phyloP scores from a whole-genome alignment of 2,113 vertebrate species.

The Pipra filicauda region DNA sequence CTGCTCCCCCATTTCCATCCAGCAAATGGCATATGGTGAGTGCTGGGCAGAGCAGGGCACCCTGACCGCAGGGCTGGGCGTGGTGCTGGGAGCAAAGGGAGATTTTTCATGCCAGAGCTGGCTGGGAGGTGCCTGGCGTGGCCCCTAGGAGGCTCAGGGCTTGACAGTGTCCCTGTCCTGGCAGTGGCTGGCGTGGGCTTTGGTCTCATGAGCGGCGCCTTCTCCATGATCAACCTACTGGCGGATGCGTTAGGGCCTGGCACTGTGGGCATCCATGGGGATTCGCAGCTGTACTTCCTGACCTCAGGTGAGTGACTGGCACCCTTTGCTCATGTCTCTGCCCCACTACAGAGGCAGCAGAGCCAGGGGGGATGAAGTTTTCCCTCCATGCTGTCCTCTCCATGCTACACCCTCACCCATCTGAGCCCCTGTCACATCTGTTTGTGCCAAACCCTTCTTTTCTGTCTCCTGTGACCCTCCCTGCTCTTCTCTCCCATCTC shows the following conservation, averaged over 20 bases:
- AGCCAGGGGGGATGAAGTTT: accelerated
- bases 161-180: background rate
- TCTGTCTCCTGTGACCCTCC: background rate
- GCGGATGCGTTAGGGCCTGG: constrained; percentile 75
- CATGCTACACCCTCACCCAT: background rate
- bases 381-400: accelerated
- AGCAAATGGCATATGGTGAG: constrained; percentile 81
- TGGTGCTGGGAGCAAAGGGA: background rate
- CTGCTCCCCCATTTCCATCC: constrained; percentile 74
- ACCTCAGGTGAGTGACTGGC: constrained; percentile 66
- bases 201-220: constrained; percentile 80
- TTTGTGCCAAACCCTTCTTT: background rate
- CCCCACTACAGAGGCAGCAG: background rate
- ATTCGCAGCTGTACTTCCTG: constrained; percentile 80
- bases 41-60: background rate
- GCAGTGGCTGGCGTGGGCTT: constrained; percentile 80
- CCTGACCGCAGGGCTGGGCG: accelerated
- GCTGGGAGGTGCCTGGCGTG: background rate
- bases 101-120: background rate
- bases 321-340: accelerated
- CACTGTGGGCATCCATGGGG: constrained; percentile 76
- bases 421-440: background rate
- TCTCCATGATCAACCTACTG: constrained; percentile 82
- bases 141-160: background rate
- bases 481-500: background rate